Base-by-base conservation (phyloP, 2,888 invertebrate species). In the Ditula angustiorana region DNA sequence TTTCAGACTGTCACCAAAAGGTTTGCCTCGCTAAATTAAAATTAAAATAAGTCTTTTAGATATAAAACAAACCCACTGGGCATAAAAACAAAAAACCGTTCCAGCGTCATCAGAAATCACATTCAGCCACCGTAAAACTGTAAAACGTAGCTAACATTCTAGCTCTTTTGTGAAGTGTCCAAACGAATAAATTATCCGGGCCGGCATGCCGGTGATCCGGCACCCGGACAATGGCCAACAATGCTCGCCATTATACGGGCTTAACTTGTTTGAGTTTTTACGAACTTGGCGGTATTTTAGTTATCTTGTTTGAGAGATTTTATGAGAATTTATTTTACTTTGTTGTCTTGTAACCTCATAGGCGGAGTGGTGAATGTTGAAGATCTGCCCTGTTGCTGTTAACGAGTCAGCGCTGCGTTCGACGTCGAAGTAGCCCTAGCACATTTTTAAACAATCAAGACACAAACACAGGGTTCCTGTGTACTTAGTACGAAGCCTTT, bases 261-360 rank as follows among this genome's bases (percentile, higher is more conserved):
- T 53, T 53, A 61, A 55, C 61, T 61, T 61, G 61, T 61, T 61
- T 46, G 61, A 61, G 61, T 35, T 53, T 61, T 61, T 46, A 49
- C 59, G 33, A 19, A 61, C 61, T 60, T 60, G 60, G 60, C 60
- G 28, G 30, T 52, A 24, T 41, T 58, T 44, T 44, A 53, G 41
- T 33, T 19, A 23, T 50, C 8, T 46, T 19, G 35, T 53, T 61
- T 46, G 33, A 8, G n/a, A 24, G 23, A 8, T 26, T 24, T n/a
- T 24, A 35, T 5, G n/a, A 33, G 33, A 2, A 24, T 47, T 24
- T 47, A 47, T 47, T 47, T 16, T 7, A 24, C 13, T 26, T 26
- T n/a, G 26, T 26, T 21, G 46, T 5, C 16, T 16, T 8, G 24
- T 26, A 13, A 26, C 13, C n/a, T 47, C 7, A 2, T 41, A 8